phyloP scores from a whole-genome alignment of 2,888 invertebrate genomes.

The Callyntrura guangdongensis region DNA sequence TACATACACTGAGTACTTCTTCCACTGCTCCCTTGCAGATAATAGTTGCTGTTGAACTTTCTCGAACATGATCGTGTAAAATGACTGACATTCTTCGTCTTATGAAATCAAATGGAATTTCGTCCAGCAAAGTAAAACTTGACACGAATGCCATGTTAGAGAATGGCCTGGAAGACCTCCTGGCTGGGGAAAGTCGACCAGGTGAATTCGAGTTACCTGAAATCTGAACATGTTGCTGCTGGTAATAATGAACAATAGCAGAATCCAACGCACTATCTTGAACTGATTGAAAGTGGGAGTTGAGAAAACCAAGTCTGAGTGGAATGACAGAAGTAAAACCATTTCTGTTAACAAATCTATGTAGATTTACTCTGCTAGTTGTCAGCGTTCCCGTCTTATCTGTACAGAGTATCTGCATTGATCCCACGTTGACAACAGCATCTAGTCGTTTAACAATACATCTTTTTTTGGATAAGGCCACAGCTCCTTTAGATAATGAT shows the following conservation, averaged over 20 bases:
- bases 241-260: constrained; percentile 57
- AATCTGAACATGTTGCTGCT: not conserved
- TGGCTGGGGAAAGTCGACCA: not conserved
- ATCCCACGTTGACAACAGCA: constrained; percentile 75
- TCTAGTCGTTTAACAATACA: constrained; percentile 76
- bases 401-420: constrained; percentile 72
- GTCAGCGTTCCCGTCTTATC: constrained; percentile 79
- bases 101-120: constrained; percentile 70
- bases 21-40: constrained; percentile 73
- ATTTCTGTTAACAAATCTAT: constrained; percentile 37
- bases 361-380: constrained; percentile 53
- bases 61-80: not conserved
- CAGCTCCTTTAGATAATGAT: constrained; percentile 67
- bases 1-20: constrained; percentile 67
- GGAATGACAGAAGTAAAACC: not conserved
- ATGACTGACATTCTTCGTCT: constrained; percentile 66
- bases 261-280: constrained; percentile 68
- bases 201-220: not conserved
- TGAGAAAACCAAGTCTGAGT: constrained; percentile 64
- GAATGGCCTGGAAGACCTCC: not conserved
- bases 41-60: not conserved
- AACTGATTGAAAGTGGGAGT: constrained; percentile 72
- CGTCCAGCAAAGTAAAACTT: constrained; percentile 48
- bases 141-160: not conserved
- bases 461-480: constrained; percentile 53